Percentiles rank a stretch among this genome's conserved stretches.
These are phyloP conservation scores for Pachliopta kotzebuea DNA, from an alignment of 2,888 invertebrate species.

Conservation along the genomic window DNA sequence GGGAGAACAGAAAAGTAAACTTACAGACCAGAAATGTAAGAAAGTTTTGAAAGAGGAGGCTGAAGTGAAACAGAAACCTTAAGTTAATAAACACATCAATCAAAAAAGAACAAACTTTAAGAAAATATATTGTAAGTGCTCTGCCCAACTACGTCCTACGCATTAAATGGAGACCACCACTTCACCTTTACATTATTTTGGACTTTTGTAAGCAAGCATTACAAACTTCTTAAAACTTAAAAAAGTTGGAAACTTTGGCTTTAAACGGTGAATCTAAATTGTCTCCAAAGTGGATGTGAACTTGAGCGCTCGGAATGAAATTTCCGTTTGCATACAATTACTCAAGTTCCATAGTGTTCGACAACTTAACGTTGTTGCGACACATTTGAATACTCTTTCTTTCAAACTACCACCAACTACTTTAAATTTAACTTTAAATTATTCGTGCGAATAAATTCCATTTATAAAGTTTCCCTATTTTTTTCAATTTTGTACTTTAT, in stretches of 20 bases:
- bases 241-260: slow-evolving; percentile 5
- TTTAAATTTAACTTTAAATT: slow-evolving; percentile 17
- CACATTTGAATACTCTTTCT: slow-evolving; percentile 24
- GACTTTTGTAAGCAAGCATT: not conserved
- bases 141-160: no score
- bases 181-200: not conserved
- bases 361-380: slow-evolving; percentile 25
- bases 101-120: no score
- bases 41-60: no score
- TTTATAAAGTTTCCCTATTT: not conserved
- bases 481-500: not conserved
- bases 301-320: slow-evolving; percentile 58
- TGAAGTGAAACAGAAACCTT: no score
- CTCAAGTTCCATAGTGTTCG: slow-evolving; percentile 27
- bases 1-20: no score
- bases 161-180: no score
- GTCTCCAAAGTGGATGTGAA: slow-evolving; percentile 38
- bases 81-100: no score
- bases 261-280: slow-evolving; percentile 18
- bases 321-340: slow-evolving; percentile 59
- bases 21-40: no score
- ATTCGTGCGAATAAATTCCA: not conserved
- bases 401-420: slow-evolving; percentile 12
- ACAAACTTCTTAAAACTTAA: not conserved
- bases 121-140: no score